Conservation (phyloP, 2,797 vertebrate species). For the Pteronotus mesoamericanus region DNA sequence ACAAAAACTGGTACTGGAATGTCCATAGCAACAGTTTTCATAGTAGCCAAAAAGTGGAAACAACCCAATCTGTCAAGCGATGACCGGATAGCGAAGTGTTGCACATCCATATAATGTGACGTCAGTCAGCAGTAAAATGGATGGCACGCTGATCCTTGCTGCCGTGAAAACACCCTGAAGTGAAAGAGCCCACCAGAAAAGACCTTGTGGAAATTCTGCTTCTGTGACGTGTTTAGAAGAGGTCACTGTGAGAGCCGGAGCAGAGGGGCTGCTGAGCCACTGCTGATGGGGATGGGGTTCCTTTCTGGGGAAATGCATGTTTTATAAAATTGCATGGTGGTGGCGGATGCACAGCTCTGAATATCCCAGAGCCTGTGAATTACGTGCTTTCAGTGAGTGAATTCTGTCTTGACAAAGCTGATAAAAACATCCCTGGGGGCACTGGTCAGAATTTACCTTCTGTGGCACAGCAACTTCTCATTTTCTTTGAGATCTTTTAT, state of each 20-base stretch:
- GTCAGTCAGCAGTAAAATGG: neutral
- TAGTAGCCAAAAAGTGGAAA: neutral
- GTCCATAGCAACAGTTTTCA: neutral
- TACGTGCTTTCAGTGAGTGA: neutral
- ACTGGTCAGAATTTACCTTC: neutral
- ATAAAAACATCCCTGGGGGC: no score
- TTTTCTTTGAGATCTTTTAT: accelerated
- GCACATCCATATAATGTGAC: accelerated
- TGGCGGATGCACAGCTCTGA: neutral
- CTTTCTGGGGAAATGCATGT: no score
- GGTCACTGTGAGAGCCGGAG: neutral
- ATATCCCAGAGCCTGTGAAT: neutral
- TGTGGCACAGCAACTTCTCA: accelerated
- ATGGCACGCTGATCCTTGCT: no score
- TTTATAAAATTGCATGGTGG: neutral
- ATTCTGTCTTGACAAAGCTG: accelerated
- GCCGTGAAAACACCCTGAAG: accelerated
- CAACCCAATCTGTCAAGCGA: accelerated
- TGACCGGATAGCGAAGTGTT: accelerated
- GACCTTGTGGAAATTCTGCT: accelerated
- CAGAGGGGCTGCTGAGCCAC: neutral
- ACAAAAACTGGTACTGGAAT: accelerated
- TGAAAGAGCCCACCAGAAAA: neutral
- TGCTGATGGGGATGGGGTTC: neutral
- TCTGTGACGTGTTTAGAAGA: accelerated